Base-by-base conservation (phyloP, 1,140 invertebrate genomes). In the Drosophila kurseongensis region DNA sequence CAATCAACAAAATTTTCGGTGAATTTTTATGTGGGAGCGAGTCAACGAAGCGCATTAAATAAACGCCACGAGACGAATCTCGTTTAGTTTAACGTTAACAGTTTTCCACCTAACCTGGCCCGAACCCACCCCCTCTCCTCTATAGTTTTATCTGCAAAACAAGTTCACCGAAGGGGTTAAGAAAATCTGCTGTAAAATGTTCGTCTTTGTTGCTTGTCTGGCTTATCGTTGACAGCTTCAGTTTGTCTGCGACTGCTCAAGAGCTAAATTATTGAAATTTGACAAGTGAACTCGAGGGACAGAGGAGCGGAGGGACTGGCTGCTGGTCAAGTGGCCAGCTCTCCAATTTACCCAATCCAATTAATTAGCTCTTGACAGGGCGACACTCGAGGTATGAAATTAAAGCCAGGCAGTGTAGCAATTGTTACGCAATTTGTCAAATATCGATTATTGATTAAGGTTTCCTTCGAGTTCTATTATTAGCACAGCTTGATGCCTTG, bases 31-130 rank as follows among this genome's bases (percentile, higher is more conserved):
- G 65, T 14, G 45, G 71, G n/a, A 76, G 50, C 42, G 40, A 80
- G 45, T 42, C 83, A 86, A 51, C 83, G 78, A 74, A 78, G 72
- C 84, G 84, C 80, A 74, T 80, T 74, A 73, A 84, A 77, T 78
- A 78, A 67, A 77, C 48, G 65, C 79, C 50, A 82, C 71, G 57
- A 88, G 83, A 88, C 83, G 83, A 88, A 80, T 83, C 66, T 76
- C 84, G 66, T 88, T 88, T 88, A 88, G 80, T 88, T 88, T 88
- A 66, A 88, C 84, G 80, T 65, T 67, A 76, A 68, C 75, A 69
- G 80, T 83, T 82, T 82, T 56, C 69, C 62, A 59, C 59, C 65
- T 62, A 73, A 38, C 18, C 36, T 10, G 56, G 13, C 27, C 14
- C 6, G 7, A 14, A 13, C 18, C 40, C 14, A 23, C 32, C 27